Evolutionary conservation across 2,888 invertebrate species (phyloP).

Genomic region (Eupithecia dodoneata): DNA sequence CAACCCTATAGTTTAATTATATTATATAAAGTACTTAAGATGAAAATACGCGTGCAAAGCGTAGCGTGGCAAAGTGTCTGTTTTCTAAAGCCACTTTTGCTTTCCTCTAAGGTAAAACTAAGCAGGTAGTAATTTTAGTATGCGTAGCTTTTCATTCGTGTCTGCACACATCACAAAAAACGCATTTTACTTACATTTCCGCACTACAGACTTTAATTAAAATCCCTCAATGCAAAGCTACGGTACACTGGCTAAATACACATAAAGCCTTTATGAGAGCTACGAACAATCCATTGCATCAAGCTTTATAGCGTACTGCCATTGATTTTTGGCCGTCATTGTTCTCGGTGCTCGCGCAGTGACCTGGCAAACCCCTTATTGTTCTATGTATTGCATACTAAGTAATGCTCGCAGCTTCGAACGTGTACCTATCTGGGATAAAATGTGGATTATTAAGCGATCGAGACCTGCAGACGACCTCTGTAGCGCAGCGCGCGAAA

Average conservation of each 20-base stretch:
- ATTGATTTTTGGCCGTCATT: not conserved
- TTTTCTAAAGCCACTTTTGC: not conserved
- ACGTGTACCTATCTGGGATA: too few relatives aligned
- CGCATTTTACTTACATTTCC: conserved; percentile 15
- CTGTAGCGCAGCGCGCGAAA: not conserved
- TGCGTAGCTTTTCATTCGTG: not conserved
- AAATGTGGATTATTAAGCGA: too few relatives aligned
- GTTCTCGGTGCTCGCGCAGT: not conserved
- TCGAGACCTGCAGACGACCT: too few relatives aligned
- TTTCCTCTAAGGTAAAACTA: not conserved
- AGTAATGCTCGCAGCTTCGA: too few relatives aligned
- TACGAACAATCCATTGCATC: not conserved
- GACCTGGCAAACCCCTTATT: not conserved
- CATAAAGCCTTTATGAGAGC: not conserved
- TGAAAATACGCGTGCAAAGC: too few relatives aligned
- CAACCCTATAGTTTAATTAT: not conserved
- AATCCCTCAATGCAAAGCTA: conserved; percentile 55
- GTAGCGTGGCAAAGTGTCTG: not conserved
- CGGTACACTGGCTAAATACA: conserved; percentile 26
- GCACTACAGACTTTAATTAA: conserved; percentile 60
- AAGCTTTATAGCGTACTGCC: not conserved
- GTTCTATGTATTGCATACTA: not conserved
- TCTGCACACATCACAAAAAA: too few relatives aligned
- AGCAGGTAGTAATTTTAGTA: not conserved
- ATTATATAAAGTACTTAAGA: too few relatives aligned